Conservation (phyloP, 2,797 vertebrate species). For the Acanthurus tractus region DNA sequence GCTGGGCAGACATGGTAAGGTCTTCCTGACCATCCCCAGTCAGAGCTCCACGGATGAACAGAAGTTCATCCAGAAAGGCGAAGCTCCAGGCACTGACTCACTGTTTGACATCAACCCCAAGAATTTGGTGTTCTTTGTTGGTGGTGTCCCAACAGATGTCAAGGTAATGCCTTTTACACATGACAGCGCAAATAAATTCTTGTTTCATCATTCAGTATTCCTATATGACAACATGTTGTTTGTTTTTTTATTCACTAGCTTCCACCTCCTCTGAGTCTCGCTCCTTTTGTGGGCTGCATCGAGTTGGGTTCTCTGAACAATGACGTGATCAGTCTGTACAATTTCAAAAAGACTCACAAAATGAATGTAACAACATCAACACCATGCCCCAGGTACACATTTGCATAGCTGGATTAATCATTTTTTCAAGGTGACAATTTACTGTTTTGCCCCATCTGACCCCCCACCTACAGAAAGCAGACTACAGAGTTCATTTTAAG, state of each 20-base stretch:
- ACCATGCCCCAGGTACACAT: conserved; percentile 92
- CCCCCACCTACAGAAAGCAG: neutral
- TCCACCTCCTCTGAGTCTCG: conserved; percentile 91
- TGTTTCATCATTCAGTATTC: neutral
- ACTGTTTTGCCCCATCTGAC: neutral
- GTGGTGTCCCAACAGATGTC: conserved; percentile 90
- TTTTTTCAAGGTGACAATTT: neutral
- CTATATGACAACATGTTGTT: neutral
- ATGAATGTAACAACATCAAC: conserved; percentile 86
- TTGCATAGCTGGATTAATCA: neutral
- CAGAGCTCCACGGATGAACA: conserved; percentile 92
- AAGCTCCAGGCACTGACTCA: conserved; percentile 88
- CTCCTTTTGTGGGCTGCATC: conserved; percentile 94
- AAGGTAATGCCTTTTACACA: conserved; percentile 80
- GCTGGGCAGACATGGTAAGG: conserved; percentile 94
- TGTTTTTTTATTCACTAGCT: conserved; percentile 81
- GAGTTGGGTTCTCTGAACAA: conserved; percentile 94
- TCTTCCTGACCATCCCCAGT: conserved; percentile 95
- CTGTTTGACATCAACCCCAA: conserved; percentile 92
- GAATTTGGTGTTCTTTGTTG: conserved; percentile 92
- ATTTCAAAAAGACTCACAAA: conserved; percentile 91
- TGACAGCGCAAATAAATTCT: neutral
- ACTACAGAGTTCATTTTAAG: neutral
- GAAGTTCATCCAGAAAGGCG: conserved; percentile 98
- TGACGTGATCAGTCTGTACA: conserved; percentile 95